A percentile compares a stretch with the other conserved stretches of the same genome.
Conservation (phyloP, 2,113 vertebrate genomes). For the Xyliphius kryptos region DNA sequence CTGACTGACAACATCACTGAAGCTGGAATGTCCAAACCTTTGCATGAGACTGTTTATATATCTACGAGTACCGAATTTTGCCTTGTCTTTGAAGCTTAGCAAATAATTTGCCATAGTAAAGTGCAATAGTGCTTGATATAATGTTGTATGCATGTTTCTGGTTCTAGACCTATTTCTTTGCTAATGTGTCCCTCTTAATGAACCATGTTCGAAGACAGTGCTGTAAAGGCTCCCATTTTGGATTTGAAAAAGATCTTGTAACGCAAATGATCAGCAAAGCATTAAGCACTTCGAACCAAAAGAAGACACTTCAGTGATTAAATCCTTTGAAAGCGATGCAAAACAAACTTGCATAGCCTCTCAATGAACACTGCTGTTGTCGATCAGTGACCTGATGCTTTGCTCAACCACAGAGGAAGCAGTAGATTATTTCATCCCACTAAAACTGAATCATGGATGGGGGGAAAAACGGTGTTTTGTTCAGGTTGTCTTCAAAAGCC, state of each 20-base stretch:
- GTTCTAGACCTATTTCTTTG: constrained; percentile 6
- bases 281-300: not conserved
- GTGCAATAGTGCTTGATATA: constrained; percentile 98
- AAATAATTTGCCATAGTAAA: constrained; percentile 78
- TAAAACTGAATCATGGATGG: not conserved
- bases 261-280: not conserved
- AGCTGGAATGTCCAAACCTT: too few species aligned
- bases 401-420: not conserved
- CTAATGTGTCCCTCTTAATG: constrained; percentile 44
- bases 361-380: not conserved
- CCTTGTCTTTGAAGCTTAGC: constrained; percentile 48
- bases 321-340: not conserved
- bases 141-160: constrained; percentile 56
- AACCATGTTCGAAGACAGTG: constrained; percentile 34
- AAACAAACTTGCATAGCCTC: not conserved
- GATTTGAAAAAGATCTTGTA: not conserved
- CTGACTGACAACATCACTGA: too few species aligned
- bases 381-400: not conserved
- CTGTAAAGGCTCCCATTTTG: not conserved
- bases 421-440: not conserved
- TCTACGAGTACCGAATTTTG: constrained; percentile 56
- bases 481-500: constrained; percentile 7
- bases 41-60: too few species aligned
- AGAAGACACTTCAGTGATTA: not conserved
- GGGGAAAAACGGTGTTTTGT: not conserved